Conservation (phyloP, 1,140 invertebrate genomes). For the Drosophila pachea region DNA sequence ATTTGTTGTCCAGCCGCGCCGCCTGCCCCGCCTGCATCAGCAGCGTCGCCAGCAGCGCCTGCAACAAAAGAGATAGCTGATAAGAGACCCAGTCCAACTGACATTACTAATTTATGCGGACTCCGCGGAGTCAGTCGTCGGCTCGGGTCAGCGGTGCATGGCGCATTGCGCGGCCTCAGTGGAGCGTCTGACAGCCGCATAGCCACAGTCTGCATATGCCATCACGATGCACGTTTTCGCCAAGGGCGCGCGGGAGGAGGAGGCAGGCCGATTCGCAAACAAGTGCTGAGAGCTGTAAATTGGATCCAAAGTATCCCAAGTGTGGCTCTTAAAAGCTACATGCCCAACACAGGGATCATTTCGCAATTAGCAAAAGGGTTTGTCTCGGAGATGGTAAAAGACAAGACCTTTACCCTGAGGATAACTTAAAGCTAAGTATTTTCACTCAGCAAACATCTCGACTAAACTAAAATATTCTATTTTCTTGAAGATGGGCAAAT, state of each 20-base stretch:
- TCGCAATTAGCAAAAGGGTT: too few species aligned
- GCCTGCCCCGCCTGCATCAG: constrained; percentile 53
- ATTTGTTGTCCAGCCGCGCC: constrained; percentile 79
- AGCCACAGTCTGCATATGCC: constrained; percentile 18
- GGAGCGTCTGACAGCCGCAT: constrained; percentile 7
- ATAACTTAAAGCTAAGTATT: background rate
- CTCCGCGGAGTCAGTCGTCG: constrained; percentile 4
- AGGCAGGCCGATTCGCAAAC: too few species aligned
- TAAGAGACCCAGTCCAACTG: constrained; percentile 28
- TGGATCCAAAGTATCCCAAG: too few species aligned
- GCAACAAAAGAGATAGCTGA: constrained; percentile 33
- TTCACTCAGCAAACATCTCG: too few species aligned
- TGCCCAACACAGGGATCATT: too few species aligned
- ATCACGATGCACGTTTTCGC: constrained; percentile 54
- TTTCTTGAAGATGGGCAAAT: too few species aligned
- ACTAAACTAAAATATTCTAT: too few species aligned
- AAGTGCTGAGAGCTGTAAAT: too few species aligned
- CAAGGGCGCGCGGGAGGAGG: constrained; percentile 1
- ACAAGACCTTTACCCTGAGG: background rate
- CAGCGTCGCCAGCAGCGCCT: constrained; percentile 64
- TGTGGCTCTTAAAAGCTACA: too few species aligned
- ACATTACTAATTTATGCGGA: constrained; percentile 28
- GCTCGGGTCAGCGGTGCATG: constrained; percentile 18
- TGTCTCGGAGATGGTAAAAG: too few species aligned
- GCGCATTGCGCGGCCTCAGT: constrained; percentile 11